Base-by-base conservation (phyloP, 37 sponge, comb jelly and placozoan species). In the Beroe forskalii region DNA sequence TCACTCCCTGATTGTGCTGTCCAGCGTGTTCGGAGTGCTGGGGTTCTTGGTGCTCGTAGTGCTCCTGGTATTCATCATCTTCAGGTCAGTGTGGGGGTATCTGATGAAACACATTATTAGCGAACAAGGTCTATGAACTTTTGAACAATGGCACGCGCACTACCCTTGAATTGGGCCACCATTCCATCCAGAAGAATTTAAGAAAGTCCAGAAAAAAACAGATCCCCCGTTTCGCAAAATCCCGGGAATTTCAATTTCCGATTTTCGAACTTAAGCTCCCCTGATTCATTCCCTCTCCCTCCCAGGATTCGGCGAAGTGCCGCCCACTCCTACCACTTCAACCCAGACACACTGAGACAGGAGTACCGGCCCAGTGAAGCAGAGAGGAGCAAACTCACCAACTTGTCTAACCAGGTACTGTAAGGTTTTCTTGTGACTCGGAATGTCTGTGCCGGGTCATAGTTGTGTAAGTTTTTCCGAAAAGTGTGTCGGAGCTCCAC, bases 271-370 rank as follows among this genome's bases (percentile, higher is more conserved):
- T n/a, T n/a, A n/a, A n/a, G n/a, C n/a, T n/a, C n/a, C n/a, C n/a
- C n/a, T n/a, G n/a, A n/a, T n/a, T n/a, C n/a, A n/a, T n/a, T n/a
- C n/a, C n/a, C n/a, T n/a, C n/a, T n/a, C n/a, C n/a, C n/a, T n/a
- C n/a, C n/a, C 40, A 72, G 75, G 39, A 20, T 32, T 6, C 75
- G 75, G 23, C 37, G 75, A 9, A 72, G 33, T 20, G 36, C 75
- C 1, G 75, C 75, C 36, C 75, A 72, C 75, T 72, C 75, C 2
- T 72, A 72, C 40, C 75, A 72, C 40, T 72, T 72, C 38, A 72
- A 72, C 75, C 75, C 75, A 22, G 33, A 72, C 38, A 72, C 75
- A 22, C 35, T 72, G 9, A 36, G 75, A 38, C 75, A 72, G 20
- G 75, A 38, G 8, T 72, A 72, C 40, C 3, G 75, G 33, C 75